Percentiles rank a stretch among this genome's conserved stretches.
Conservation (phyloP, 1,140 invertebrate species). For the Hycleus phaleratus region DNA sequence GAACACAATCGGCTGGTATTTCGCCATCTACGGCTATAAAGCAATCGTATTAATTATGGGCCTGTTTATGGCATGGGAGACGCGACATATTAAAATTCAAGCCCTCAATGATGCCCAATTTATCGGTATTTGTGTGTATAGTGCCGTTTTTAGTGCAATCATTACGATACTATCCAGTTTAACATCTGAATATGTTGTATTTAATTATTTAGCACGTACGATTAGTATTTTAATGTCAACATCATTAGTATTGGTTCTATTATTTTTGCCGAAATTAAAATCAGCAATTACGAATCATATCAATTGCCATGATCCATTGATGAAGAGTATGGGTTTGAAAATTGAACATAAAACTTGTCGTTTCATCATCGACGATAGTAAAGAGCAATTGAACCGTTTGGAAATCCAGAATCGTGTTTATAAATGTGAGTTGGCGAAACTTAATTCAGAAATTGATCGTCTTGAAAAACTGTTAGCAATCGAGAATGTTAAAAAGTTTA, state of each 20-base stretch:
- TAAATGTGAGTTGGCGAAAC: constrained; percentile 68
- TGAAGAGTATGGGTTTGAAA: constrained; percentile 79
- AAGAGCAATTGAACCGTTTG: constrained; percentile 75
- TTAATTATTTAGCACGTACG: constrained; percentile 77
- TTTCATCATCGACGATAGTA: constrained; percentile 61
- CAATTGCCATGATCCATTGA: constrained; percentile 68
- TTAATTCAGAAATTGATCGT: constrained; percentile 71
- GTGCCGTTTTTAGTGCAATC: constrained; percentile 78
- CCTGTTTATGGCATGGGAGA: constrained; percentile 98
- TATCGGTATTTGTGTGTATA: constrained; percentile 89
- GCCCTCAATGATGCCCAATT: constrained; percentile 96
- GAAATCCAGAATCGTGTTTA: constrained; percentile 89
- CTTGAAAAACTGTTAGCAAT: constrained; percentile 47
- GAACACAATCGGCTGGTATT: constrained; percentile 79
- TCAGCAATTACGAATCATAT: constrained; percentile 42
- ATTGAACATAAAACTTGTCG: constrained; percentile 80
- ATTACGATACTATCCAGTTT: constrained; percentile 80
- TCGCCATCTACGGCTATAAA: constrained; percentile 83
- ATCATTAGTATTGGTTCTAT: constrained; percentile 73
- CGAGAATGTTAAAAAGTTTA: too few species aligned
- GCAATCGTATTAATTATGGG: constrained; percentile 79
- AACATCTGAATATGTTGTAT: constrained; percentile 72
- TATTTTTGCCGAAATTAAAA: constrained; percentile 79
- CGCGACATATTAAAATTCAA: constrained; percentile 92
- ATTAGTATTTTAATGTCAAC: constrained; percentile 77